These are phyloP conservation scores for Scaptomyza hsui DNA, from an alignment of 1,140 invertebrate species.

Conservation along the genomic window DNA sequence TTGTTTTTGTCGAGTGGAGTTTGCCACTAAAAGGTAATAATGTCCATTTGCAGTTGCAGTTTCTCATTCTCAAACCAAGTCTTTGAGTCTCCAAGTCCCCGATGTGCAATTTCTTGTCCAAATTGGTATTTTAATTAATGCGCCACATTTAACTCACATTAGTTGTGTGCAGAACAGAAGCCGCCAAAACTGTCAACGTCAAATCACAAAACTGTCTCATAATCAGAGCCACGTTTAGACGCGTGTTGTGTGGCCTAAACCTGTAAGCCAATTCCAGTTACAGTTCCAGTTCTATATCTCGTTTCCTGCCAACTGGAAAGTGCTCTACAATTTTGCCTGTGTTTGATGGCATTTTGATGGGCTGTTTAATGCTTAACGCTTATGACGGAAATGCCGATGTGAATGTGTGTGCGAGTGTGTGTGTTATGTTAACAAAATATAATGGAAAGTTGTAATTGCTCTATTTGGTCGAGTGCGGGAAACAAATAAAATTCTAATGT, in stretches of 20 bases:
- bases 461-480: conserved; percentile 36
- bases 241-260: conserved; percentile 21
- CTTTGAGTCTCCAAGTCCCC: conserved; percentile 45
- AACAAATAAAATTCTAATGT: neutral
- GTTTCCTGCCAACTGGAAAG: conserved; percentile 36
- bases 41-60: conserved; percentile 33
- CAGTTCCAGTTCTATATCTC: conserved; percentile 18
- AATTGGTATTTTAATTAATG: conserved; percentile 65
- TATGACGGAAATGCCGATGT: conserved; percentile 41
- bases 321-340: conserved; percentile 28
- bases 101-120: conserved; percentile 67
- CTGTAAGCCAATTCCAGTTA: neutral
- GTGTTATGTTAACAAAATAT: conserved; percentile 12
- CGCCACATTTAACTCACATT: no score
- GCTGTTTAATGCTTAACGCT: conserved; percentile 28
- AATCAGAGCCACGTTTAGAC: conserved; percentile 4
- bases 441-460: conserved; percentile 52
- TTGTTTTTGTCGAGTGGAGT: conserved; percentile 48
- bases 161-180: conserved; percentile 23
- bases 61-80: neutral
- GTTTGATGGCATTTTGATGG: conserved; percentile 46
- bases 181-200: conserved; percentile 17
- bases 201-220: conserved; percentile 15
- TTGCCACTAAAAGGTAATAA: conserved; percentile 73
- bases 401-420: neutral